These are phyloP conservation scores for Alaudala cheleensis DNA, from an alignment of 2,113 vertebrate species.

Conservation along the genomic window DNA sequence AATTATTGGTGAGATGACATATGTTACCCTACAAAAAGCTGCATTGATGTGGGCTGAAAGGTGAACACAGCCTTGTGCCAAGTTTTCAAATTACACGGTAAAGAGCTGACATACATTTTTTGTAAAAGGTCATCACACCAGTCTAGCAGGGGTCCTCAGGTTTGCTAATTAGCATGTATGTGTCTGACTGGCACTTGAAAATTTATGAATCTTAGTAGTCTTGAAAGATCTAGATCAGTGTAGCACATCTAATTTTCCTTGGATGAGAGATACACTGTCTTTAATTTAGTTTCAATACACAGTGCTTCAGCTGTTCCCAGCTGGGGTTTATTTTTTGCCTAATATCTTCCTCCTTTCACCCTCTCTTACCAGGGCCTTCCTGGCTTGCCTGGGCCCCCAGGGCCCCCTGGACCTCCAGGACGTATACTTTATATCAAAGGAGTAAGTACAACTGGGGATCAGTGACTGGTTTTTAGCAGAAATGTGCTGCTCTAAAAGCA, in stretches of 20 bases:
- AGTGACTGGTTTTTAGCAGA: neutral
- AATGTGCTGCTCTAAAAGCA: neutral
- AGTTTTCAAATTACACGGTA: neutral
- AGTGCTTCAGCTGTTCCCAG: neutral
- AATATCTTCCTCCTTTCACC: neutral
- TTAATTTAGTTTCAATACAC: neutral
- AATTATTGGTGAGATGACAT: neutral
- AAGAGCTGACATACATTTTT: neutral
- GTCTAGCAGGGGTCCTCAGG: neutral
- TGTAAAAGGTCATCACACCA: neutral
- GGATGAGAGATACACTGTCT: neutral
- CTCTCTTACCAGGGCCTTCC: slow-evolving; percentile 78
- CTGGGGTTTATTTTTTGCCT: neutral
- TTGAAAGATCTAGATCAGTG: neutral
- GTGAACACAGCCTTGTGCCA: neutral
- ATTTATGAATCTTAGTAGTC: neutral
- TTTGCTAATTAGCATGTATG: neutral
- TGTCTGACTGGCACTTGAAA: neutral
- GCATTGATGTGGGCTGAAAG: neutral
- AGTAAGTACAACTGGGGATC: slow-evolving; percentile 76
- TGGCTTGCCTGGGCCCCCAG: slow-evolving; percentile 83
- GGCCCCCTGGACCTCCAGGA: slow-evolving; percentile 86
- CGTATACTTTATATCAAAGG: slow-evolving; percentile 86
- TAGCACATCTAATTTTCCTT: neutral
- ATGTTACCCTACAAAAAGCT: neutral